These are phyloP conservation scores for Andrena minutula DNA, from an alignment of 2,888 invertebrate genomes.

Conservation along the genomic window DNA sequence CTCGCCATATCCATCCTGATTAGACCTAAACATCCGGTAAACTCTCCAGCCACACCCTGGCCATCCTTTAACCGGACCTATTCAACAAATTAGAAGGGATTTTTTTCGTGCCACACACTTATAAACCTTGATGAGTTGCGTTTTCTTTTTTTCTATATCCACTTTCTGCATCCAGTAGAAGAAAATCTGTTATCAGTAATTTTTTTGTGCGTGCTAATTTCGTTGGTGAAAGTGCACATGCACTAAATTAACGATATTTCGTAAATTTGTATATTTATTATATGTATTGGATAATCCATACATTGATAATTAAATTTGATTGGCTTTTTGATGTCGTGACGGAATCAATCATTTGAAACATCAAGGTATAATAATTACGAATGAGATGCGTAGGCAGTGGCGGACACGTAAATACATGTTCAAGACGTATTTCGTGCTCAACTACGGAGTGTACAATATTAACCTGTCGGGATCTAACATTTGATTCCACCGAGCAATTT, in stretches of 20 bases:
- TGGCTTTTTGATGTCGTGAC: no score
- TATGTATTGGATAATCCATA: no score
- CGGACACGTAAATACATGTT: neutral
- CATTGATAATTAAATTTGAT: no score
- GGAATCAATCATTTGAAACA: constrained; percentile 1
- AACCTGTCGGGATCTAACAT: constrained; percentile 33
- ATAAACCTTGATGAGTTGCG: constrained; percentile 20
- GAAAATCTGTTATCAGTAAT: no score
- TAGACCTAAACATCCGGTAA: constrained; percentile 76
- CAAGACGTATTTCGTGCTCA: constrained; percentile 5
- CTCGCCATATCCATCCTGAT: constrained; percentile 80
- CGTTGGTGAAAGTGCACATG: no score
- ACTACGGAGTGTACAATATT: constrained; percentile 8
- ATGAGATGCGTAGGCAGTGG: neutral
- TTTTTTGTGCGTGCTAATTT: neutral
- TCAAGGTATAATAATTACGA: neutral
- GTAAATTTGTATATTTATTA: neutral
- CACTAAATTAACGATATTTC: neutral
- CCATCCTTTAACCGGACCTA: constrained; percentile 62
- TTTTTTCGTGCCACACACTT: constrained; percentile 27
- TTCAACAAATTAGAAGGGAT: constrained; percentile 49
- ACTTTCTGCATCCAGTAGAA: no score
- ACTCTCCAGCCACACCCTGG: constrained; percentile 69
- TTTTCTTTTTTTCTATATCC: neutral
- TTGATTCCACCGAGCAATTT: constrained; percentile 26